Evolutionary conservation across 2,797 vertebrate species (phyloP).

Genomic region (Tadarida brasiliensis): DNA sequence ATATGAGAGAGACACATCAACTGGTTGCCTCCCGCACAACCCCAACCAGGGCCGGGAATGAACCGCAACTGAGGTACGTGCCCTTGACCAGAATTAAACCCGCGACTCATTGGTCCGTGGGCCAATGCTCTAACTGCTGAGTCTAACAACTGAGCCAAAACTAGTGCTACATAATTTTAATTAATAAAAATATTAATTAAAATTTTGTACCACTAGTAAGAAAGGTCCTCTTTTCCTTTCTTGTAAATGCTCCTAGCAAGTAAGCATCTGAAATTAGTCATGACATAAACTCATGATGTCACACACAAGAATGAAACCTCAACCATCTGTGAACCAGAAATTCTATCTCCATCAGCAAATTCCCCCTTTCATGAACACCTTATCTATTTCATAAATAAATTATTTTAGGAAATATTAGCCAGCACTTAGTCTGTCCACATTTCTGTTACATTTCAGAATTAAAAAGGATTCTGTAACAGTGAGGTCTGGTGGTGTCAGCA

Average conservation of each 20-base stretch:
- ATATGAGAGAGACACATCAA: too few species aligned
- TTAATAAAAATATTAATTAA: too few species aligned
- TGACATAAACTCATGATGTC: neutral
- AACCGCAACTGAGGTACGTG: too few species aligned
- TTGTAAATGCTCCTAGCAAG: constrained; percentile 17
- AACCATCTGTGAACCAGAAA: neutral
- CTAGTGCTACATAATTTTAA: too few species aligned
- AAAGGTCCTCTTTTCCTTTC: neutral
- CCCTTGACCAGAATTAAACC: too few species aligned
- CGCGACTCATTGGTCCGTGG: too few species aligned
- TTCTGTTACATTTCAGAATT: constrained; percentile 33
- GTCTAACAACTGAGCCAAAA: too few species aligned
- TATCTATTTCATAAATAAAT: constrained; percentile 6
- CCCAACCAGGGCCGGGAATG: too few species aligned
- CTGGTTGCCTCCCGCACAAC: too few species aligned
- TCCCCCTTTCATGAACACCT: neutral
- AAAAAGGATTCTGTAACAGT: constrained; percentile 47
- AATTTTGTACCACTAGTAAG: neutral
- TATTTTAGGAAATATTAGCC: neutral
- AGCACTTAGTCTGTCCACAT: neutral
- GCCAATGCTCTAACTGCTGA: too few species aligned
- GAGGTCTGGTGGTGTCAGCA: constrained; percentile 17
- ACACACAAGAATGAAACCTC: neutral
- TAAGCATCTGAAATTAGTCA: neutral
- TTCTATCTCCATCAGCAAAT: neutral